Evolutionary conservation across 2,888 invertebrate genomes (phyloP), one percentile per base, ranked within the genome.

Genomic region (Ctenicera cuprea): DNA sequence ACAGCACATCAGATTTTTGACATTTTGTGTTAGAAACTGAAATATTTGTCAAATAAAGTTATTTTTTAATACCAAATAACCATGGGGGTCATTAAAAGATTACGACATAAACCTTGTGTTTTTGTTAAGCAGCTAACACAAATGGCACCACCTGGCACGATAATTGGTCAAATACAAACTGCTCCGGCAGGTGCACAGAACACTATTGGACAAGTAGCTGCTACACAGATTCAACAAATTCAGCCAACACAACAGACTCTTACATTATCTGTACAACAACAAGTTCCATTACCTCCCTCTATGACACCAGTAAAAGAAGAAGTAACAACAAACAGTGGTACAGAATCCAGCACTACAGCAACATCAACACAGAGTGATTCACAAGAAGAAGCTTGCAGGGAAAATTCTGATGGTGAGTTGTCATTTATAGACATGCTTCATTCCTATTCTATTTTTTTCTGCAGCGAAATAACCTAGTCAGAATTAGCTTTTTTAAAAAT

Each of bases 91-190:
- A 33, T 33, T 8, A 33, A 33, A 33, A 33, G 9, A 33, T 9
- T 33, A 33, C 33, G 9, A 33, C 2, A 33, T 33, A 33, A 33
- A 33, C 33, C 5, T 9, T 8, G 48, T 62, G 37, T 33, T 61
- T 74, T 38, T 18, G 33, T 52, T 30, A 22, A 33, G 41, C 82
- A 90, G 88, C 78, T 90, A 57, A 85, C 88, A 16, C 87, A 89
- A 57, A 90, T 91, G 89, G 85, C 88, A 1, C 89, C 88, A 69
- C 86, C 88, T 0, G 89, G 90, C 4, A 84, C 87, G 11, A 87
- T 87, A 48, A 87, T 90, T 85, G 79, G 87, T 7, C 87, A 87
- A 75, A 83, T 87, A 59, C 87, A 87, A 76, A 79, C 85, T 12
- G 80, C 84, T 3, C 80, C 80, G 5, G 67, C 83, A 12, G 81